Conservation (phyloP, 2,113 vertebrate genomes). For the Serilophus lunatus region DNA sequence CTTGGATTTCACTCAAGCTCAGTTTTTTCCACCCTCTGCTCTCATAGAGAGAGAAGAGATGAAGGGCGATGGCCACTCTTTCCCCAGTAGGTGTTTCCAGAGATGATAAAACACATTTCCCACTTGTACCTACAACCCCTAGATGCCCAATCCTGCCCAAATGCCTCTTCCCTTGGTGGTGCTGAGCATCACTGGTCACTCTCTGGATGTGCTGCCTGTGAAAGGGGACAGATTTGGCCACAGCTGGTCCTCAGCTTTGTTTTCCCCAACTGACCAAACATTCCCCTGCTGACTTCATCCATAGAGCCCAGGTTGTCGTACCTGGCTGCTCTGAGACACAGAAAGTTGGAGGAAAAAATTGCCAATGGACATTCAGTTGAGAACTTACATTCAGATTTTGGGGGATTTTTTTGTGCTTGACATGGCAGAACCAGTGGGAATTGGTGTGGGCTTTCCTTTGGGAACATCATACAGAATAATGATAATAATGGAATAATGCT, state of each 20-base stretch:
- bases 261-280: background rate
- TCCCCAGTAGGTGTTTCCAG: background rate
- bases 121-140: background rate
- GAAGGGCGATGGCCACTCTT: background rate
- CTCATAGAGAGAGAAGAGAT: background rate
- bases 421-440: background rate
- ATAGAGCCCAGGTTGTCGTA: background rate
- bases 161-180: accelerated
- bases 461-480: background rate
- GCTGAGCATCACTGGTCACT: background rate
- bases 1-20: background rate
- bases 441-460: background rate
- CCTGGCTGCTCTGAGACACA: background rate
- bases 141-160: background rate
- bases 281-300: background rate
- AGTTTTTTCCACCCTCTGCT: background rate
- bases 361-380: background rate
- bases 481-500: background rate
- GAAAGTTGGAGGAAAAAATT: background rate
- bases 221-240: background rate
- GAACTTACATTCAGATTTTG: background rate
- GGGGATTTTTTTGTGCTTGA: background rate
- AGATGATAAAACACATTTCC: background rate
- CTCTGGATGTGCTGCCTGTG: accelerated
- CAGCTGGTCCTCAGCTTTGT: background rate